Conservation (phyloP, 2,113 vertebrate genomes). For the Noctilio leporinus region DNA sequence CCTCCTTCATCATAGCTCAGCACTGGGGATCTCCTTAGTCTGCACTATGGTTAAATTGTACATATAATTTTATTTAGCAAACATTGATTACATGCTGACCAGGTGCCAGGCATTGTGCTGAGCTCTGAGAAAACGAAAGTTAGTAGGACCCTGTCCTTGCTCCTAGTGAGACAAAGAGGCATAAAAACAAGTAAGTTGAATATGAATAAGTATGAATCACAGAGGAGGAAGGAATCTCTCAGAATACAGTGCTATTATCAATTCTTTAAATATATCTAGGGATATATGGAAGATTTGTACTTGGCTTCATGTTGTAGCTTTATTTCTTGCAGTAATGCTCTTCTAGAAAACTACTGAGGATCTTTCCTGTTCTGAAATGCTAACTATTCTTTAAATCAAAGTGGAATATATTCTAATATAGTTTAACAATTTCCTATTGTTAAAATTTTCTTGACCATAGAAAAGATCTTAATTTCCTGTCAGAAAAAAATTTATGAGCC, state of each 20-base stretch:
- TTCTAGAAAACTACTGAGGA: not conserved
- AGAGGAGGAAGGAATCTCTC: not conserved
- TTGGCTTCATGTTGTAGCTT: not conserved
- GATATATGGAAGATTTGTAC: slow-evolving; percentile 2
- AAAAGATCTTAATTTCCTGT: not conserved
- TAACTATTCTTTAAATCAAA: not conserved
- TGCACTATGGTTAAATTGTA: not conserved
- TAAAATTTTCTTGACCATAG: not conserved
- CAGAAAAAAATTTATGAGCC: not conserved
- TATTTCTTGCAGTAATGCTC: not conserved
- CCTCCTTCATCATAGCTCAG: not conserved
- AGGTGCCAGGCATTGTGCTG: not conserved
- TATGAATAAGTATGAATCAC: not conserved
- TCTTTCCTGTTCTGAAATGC: not conserved
- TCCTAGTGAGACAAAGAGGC: not conserved
- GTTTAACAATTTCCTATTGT: slow-evolving; percentile 11
- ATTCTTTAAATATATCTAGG: slow-evolving; percentile 24
- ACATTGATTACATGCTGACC: not conserved
- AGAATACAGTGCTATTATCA: not conserved
- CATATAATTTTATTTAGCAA: not conserved
- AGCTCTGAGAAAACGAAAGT: not conserved
- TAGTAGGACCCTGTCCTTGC: not conserved
- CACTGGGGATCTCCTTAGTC: not conserved
- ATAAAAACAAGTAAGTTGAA: slow-evolving; percentile 16
- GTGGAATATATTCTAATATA: not conserved